phyloP scores from a whole-genome alignment of 2,888 invertebrate species.

The Acheta domesticus region DNA sequence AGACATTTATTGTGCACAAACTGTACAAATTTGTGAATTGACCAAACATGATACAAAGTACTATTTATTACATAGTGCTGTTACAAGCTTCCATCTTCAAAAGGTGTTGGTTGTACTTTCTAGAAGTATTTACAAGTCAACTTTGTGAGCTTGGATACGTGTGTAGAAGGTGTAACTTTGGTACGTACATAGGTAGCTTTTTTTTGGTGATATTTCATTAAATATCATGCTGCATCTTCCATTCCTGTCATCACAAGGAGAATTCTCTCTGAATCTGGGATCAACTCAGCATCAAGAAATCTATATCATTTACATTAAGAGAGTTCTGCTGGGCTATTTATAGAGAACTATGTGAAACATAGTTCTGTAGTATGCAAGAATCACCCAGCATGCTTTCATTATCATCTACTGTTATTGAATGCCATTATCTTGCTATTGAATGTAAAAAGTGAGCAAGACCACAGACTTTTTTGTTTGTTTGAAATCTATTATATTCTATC shows the following conservation, averaged over 20 bases:
- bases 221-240: background rate
- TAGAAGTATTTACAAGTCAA: no score
- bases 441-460: background rate
- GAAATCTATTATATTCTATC: background rate
- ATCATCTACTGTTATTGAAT: background rate
- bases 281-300: background rate
- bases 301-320: background rate
- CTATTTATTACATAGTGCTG: no score
- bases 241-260: background rate
- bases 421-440: background rate
- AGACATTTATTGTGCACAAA: no score
- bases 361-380: background rate
- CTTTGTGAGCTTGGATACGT: no score
- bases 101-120: no score
- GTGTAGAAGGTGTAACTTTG: no score
- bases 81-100: no score
- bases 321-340: background rate
- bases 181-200: no score
- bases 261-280: background rate
- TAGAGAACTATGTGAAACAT: background rate
- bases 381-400: background rate
- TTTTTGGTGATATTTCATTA: background rate
- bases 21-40: no score
- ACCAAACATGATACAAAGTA: no score
- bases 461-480: background rate